Evolutionary conservation across 2,888 invertebrate species (phyloP).

Genomic region (Dynastes maya): DNA sequence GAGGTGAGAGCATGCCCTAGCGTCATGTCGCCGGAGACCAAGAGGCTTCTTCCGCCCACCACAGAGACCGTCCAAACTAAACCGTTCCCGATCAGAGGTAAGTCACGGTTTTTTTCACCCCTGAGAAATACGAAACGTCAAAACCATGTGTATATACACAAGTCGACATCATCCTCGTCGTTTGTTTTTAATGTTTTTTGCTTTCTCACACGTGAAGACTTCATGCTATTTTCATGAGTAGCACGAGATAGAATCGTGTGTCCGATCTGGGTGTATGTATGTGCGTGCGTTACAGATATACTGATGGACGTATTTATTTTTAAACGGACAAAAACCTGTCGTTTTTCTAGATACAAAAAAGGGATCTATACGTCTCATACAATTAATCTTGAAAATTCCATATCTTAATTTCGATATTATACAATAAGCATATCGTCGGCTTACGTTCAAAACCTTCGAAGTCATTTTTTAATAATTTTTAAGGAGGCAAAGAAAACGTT

Average conservation of each 20-base stretch:
- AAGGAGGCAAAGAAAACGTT: no score
- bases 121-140: not conserved
- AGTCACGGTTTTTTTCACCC: constrained; percentile 57
- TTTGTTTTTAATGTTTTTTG: constrained; percentile 33
- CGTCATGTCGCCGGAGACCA: constrained; percentile 80
- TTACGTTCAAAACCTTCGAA: no score
- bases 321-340: no score
- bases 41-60: constrained; percentile 82
- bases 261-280: not conserved
- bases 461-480: no score
- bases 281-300: not conserved
- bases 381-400: no score
- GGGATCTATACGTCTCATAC: no score
- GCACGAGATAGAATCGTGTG: constrained; percentile 27
- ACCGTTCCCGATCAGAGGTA: constrained; percentile 90
- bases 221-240: constrained; percentile 52
- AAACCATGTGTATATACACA: not conserved
- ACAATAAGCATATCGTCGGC: no score
- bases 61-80: constrained; percentile 91
- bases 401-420: no score
- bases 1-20: constrained; percentile 75
- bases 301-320: not conserved
- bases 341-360: no score
- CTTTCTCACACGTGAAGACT: constrained; percentile 47
- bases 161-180: not conserved